These are phyloP conservation scores for Tetheella fluctuosa DNA, from an alignment of 2,888 invertebrate genomes.

Conservation along the genomic window DNA sequence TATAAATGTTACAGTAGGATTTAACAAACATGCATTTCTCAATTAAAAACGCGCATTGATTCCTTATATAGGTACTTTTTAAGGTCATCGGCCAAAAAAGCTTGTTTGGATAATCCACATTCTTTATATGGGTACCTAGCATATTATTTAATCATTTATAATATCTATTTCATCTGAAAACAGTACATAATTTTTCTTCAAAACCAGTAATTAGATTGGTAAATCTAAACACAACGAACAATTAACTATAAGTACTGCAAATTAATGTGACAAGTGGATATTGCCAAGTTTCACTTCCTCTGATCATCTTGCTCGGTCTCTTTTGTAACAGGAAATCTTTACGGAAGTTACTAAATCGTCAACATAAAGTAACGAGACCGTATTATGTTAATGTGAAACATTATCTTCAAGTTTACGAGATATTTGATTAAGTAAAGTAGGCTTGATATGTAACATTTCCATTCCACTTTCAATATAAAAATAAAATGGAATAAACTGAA, in stretches of 20 bases:
- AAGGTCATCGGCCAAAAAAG: too few species aligned
- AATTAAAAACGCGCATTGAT: too few species aligned
- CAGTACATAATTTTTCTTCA: too few species aligned
- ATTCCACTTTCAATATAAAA: neutral
- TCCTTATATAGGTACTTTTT: too few species aligned
- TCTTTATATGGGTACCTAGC: too few species aligned
- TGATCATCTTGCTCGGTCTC: constrained; percentile 24
- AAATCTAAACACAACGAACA: neutral
- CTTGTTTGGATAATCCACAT: too few species aligned
- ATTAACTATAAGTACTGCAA: neutral
- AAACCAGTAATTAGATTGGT: neutral
- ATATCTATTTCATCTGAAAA: too few species aligned
- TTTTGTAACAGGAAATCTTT: constrained; percentile 7
- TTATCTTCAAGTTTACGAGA: neutral
- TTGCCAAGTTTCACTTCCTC: constrained; percentile 33
- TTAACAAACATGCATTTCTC: too few species aligned
- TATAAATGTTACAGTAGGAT: too few species aligned
- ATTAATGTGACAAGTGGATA: constrained; percentile 17
- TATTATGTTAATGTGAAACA: neutral
- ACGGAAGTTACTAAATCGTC: constrained; percentile 3
- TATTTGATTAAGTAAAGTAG: neutral
- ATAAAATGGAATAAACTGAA: too few species aligned
- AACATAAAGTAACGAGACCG: constrained; percentile 1
- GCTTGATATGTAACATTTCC: neutral
- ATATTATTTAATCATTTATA: too few species aligned